Evolutionary conservation across 2,113 vertebrate species (phyloP), one percentile per base, ranked within the genome.

Genomic region (Dicentrarchus labrax): DNA sequence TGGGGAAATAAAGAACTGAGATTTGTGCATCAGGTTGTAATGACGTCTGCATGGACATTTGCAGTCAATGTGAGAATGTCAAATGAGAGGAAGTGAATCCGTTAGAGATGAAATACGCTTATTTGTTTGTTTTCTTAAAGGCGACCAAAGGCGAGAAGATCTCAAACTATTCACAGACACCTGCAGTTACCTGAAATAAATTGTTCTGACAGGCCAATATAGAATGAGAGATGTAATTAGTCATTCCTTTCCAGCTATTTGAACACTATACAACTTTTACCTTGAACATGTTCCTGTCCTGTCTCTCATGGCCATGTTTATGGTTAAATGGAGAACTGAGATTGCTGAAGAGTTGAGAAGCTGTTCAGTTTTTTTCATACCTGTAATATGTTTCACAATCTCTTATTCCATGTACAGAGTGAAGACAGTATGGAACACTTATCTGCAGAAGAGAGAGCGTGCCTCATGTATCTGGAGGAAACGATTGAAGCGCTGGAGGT

Each of bases 401-500:
- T 79, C n/a, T 70, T n/a, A 6, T 66, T 22, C 36, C 69, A 21
- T 72, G 16, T 73, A 17, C 91, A 99, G 98, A 97, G 96, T 24
- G 95, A 97, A 66, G 94, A 95, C 91, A 97, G 95, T 67, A 96
- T 98, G 77, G 97, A 98, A 79, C 94, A 97, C 82, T 93, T 99
- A 38, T 97, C 98, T 0, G 93, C 96, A 13, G 98, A 98, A 41
- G 98, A 98, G 84, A 96, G 96, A 4, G 98, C 96, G 7, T 98
- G 97, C 43, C 91, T 99, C 76, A 96, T 96, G 91, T 99, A 97
- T 92, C 91, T 99, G 62, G 97, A 99, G 84, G 96, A 97, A 91
- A 98, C 97, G 0, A 97, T 99, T 0, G 97, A 97, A 85, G 96
- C 97, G 0, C 80, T 99, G 89, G 97, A 98, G 61, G 74, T 93